A percentile compares a stretch with the other conserved stretches of the same genome.
Conservation (phyloP, 2,888 invertebrate genomes). For the Agrochola macilenta region DNA sequence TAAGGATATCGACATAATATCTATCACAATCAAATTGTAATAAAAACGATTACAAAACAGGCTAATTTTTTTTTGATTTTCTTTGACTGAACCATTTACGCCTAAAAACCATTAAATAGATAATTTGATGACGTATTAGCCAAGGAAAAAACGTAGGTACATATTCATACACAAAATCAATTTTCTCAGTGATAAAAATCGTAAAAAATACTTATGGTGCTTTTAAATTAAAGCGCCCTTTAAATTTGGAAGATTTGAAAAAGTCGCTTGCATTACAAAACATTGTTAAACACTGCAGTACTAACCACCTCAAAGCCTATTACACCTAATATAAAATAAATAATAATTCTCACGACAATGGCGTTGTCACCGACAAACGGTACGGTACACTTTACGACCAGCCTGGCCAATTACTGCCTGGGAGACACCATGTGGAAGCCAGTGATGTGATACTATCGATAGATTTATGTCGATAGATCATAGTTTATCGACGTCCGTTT, state of each 20-base stretch:
- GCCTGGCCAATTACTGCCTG: constrained; percentile 84
- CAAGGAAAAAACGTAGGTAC: background rate
- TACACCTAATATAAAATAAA: constrained; percentile 57
- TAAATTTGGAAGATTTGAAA: background rate
- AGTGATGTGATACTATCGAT: constrained; percentile 71
- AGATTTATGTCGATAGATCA: constrained; percentile 61
- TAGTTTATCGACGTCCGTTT: constrained; percentile 50
- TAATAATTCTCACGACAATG: constrained; percentile 63
- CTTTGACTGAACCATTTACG: background rate
- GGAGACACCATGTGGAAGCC: constrained; percentile 81
- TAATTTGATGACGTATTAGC: too few species aligned
- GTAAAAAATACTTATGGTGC: background rate
- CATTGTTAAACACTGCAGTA: background rate
- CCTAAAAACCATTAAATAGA: too few species aligned
- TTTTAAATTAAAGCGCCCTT: background rate
- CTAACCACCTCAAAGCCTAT: constrained; percentile 16
- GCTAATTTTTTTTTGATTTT: background rate
- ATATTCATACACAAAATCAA: background rate
- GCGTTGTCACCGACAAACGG: constrained; percentile 71
- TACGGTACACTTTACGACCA: constrained; percentile 73
- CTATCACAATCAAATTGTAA: too few species aligned
- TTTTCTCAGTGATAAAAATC: background rate
- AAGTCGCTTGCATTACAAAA: too few species aligned
- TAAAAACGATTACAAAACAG: too few species aligned
- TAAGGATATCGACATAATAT: too few species aligned